These are phyloP conservation scores for Halcyon senegalensis DNA, from an alignment of 2,113 vertebrate species.

Conservation along the genomic window DNA sequence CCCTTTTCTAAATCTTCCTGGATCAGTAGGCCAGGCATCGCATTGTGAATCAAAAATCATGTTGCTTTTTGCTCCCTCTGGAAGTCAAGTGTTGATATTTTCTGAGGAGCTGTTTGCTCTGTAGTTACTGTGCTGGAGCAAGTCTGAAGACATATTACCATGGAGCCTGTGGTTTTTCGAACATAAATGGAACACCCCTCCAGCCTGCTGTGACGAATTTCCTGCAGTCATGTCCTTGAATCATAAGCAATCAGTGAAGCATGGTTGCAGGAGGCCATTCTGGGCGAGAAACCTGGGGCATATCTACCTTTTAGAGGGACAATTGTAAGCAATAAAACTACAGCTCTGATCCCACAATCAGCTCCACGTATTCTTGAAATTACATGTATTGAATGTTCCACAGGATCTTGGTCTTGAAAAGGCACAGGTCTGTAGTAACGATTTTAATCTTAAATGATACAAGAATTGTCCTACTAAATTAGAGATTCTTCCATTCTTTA, in stretches of 20 bases:
- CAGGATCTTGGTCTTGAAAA: not conserved
- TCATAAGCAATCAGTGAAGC: slow-evolving; percentile 11
- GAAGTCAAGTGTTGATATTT: slow-evolving; percentile 21
- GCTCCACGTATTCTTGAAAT: not conserved
- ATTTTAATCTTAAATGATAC: not conserved
- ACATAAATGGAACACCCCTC: not conserved
- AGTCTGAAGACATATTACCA: not conserved
- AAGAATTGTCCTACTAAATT: not conserved
- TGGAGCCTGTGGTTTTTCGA: not conserved
- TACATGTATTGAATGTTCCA: not conserved
- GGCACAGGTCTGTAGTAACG: not conserved
- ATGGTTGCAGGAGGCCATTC: not conserved
- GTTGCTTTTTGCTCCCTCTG: slow-evolving; percentile 5
- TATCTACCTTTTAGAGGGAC: slow-evolving; percentile 26
- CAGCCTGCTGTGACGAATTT: slow-evolving; percentile 42
- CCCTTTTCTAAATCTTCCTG: not conserved
- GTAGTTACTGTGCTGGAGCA: not conserved
- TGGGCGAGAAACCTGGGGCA: not conserved
- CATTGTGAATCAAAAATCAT: not conserved
- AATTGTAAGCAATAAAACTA: not conserved
- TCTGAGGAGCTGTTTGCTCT: slow-evolving; percentile 6
- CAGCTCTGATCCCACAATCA: not conserved
- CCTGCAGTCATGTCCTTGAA: slow-evolving; percentile 35
- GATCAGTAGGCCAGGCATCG: not conserved
- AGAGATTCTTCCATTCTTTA: not conserved